Evolutionary conservation across 2,888 invertebrate genomes (phyloP).

Genomic region (Orthosia cruda): DNA sequence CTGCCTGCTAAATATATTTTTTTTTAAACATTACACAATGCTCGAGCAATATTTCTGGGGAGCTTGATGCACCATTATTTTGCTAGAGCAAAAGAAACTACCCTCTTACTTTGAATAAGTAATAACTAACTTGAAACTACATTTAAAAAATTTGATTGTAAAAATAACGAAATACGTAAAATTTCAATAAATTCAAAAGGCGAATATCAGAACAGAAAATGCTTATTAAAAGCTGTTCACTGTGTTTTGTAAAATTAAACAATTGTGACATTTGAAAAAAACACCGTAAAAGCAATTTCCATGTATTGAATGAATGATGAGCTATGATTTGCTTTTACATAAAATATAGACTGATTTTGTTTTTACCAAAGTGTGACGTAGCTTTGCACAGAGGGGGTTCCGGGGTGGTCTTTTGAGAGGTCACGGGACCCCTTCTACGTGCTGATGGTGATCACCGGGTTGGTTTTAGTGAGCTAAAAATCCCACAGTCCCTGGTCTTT

Average conservation of each 20-base stretch:
- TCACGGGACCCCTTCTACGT: no score
- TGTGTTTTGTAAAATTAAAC: not conserved
- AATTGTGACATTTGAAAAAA: not conserved
- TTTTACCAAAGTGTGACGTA: not conserved
- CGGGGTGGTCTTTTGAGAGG: no score
- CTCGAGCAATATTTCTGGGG: not conserved
- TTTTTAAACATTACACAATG: no score
- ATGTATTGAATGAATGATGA: constrained; percentile 7
- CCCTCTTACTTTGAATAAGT: not conserved
- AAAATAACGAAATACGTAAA: not conserved
- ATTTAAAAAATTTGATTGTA: no score
- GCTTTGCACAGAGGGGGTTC: no score
- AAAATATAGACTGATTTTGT: constrained; percentile 5
- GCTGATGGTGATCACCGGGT: no score
- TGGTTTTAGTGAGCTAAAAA: no score
- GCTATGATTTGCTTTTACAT: constrained; percentile 11
- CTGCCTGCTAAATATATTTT: no score
- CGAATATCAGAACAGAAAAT: not conserved
- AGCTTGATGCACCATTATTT: not conserved
- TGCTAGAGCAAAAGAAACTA: no score
- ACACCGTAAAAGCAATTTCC: constrained; percentile 3
- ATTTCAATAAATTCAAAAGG: not conserved
- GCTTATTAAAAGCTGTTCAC: not conserved
- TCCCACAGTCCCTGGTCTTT: no score
- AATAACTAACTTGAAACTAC: not conserved